These are phyloP conservation scores for Laticauda laticaudata DNA, from an alignment of 2,113 vertebrate species.

Conservation along the genomic window DNA sequence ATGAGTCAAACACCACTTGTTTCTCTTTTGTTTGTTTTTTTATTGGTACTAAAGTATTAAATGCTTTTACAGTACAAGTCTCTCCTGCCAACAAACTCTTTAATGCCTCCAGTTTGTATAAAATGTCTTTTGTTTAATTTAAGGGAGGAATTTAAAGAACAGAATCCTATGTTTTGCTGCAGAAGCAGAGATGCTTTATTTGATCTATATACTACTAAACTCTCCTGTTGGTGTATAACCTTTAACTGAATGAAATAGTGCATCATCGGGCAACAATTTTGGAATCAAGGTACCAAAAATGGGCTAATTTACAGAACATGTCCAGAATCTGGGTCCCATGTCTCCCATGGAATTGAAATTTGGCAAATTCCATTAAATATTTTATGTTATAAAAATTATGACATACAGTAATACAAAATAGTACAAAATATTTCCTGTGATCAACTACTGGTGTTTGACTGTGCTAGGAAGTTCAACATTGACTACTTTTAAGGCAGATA, in stretches of 20 bases:
- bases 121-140: background rate
- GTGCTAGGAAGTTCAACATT: background rate
- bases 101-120: background rate
- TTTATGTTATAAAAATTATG: background rate
- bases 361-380: background rate
- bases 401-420: background rate
- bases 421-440: background rate
- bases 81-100: background rate
- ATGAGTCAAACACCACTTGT: background rate
- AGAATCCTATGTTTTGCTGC: background rate
- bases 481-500: background rate
- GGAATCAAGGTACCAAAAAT: background rate
- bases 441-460: background rate
- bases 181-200: background rate
- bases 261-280: too few species aligned
- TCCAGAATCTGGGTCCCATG: background rate
- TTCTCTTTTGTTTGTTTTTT: background rate
- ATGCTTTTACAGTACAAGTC: background rate
- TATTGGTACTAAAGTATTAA: background rate
- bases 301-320: background rate
- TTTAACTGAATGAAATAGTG: background rate
- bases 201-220: background rate
- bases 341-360: background rate
- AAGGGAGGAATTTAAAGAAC: background rate
- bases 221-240: background rate